Conservation (phyloP, 2,888 invertebrate species). For the Synanthedon tipuliformis region DNA sequence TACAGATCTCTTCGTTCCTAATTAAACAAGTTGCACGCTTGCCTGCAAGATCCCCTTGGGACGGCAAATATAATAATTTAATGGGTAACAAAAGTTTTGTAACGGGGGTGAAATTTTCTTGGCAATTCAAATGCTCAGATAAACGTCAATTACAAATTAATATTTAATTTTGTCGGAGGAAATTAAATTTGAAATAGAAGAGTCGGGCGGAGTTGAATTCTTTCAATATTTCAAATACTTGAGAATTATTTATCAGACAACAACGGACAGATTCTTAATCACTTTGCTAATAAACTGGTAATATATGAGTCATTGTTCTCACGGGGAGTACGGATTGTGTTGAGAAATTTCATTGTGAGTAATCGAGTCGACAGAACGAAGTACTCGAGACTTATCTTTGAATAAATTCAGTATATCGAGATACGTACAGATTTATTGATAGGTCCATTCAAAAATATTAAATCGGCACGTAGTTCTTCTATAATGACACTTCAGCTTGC, state of each 20-base stretch:
- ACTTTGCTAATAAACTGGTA: not conserved
- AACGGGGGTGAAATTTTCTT: not conserved
- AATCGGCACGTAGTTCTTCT: too few species aligned
- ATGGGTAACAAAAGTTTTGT: not conserved
- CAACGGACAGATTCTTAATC: not conserved
- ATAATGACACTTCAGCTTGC: too few species aligned
- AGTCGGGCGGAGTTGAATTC: not conserved
- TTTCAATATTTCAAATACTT: not conserved
- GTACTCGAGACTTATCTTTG: conserved; percentile 1
- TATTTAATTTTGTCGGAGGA: not conserved
- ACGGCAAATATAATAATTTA: conserved; percentile 1
- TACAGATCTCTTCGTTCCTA: not conserved
- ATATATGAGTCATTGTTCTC: conserved; percentile 42
- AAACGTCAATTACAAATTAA: not conserved
- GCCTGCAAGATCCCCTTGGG: not conserved
- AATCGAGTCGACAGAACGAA: conserved; percentile 23
- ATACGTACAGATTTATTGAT: not conserved
- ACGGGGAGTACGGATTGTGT: conserved; percentile 12
- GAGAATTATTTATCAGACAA: not conserved
- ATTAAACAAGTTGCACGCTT: not conserved
- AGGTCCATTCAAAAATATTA: not conserved
- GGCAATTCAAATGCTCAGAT: not conserved
- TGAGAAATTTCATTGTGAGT: conserved; percentile 36
- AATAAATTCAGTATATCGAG: not conserved
- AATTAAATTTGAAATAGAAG: not conserved